Conservation (phyloP, 2,888 invertebrate genomes). For the Lutraria lutraria region DNA sequence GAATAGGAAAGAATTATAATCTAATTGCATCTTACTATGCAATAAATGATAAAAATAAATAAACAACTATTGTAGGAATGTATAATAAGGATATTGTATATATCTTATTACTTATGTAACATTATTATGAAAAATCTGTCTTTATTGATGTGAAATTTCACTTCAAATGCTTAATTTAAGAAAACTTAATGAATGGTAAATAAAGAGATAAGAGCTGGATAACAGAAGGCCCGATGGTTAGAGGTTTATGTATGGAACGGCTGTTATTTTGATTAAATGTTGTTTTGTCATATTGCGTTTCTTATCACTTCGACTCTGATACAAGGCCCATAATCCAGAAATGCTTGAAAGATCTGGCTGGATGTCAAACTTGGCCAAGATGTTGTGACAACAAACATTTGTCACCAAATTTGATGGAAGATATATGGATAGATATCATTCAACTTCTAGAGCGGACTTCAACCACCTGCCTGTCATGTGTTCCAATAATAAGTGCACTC, state of each 20-base stretch:
- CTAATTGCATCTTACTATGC: slow-evolving; percentile 18
- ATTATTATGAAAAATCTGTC: not conserved
- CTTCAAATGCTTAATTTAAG: slow-evolving; percentile 16
- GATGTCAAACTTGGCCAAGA: too few relatives aligned
- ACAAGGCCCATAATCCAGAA: too few relatives aligned
- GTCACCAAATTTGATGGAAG: too few relatives aligned
- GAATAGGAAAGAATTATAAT: slow-evolving; percentile 19
- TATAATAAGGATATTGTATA: not conserved
- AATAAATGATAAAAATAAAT: not conserved
- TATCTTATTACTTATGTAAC: not conserved
- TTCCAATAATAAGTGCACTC: too few relatives aligned
- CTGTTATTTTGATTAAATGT: slow-evolving; percentile 84
- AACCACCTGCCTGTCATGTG: too few relatives aligned
- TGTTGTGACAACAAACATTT: too few relatives aligned
- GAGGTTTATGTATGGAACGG: slow-evolving; percentile 75
- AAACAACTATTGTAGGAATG: not conserved
- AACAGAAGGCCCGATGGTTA: slow-evolving; percentile 64
- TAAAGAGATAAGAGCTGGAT: slow-evolving; percentile 45
- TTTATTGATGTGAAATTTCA: slow-evolving; percentile 6
- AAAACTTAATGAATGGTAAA: slow-evolving; percentile 40
- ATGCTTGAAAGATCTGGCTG: too few relatives aligned
- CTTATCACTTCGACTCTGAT: not conserved
- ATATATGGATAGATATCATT: too few relatives aligned
- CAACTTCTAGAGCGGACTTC: too few relatives aligned
- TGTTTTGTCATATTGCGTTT: slow-evolving; percentile 72